Base-by-base conservation (phyloP, 1,140 invertebrate species). In the Papilio dardanus region DNA sequence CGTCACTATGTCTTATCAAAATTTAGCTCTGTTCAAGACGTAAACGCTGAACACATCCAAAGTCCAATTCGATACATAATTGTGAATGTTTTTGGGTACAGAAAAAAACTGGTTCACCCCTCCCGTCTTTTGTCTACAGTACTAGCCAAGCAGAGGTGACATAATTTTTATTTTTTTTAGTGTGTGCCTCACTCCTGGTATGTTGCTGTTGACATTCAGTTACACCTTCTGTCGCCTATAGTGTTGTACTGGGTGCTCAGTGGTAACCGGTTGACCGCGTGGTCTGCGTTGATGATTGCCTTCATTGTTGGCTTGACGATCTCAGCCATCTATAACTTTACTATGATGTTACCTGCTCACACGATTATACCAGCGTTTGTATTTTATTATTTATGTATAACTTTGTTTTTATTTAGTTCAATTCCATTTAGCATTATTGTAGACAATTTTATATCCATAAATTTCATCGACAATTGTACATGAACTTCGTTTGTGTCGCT, bases 151-250 rank as follows among this genome's bases (percentile, higher is more conserved):
- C n/a, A n/a, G n/a, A n/a, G n/a, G n/a, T n/a, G n/a, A n/a, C n/a
- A n/a, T n/a, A n/a, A 14, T n/a, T 50, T n/a, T 30, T 28, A 71
- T 75, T 58, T 21, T 54, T 92, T 93, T 14, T 81, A 95, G 94
- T 95, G 94, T 77, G 83, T 95, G 54, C 87, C 90, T 58, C 94
- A 94, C 80, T 91, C 94, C 1, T 95, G 94, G 94, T 95, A 94
- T 74, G 76, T 95, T 16, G 82, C 94, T 5, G 90, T 93, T 4
- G 94, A 94, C 74, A 93, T 94, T 83, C 94, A 94, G 54, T 82
- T 94, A 28, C 93, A 91, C 77, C 80, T 93, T 30, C 10, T 94
- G 0, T 88, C 88, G 6, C 87, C 94, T 0, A 37, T 94, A 6
- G 65, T 94, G 0, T 79, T 94, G 14, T 92, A 90, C 75, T 54